Conservation (phyloP, 1,140 invertebrate species). For the Trichonephila inaurata region DNA sequence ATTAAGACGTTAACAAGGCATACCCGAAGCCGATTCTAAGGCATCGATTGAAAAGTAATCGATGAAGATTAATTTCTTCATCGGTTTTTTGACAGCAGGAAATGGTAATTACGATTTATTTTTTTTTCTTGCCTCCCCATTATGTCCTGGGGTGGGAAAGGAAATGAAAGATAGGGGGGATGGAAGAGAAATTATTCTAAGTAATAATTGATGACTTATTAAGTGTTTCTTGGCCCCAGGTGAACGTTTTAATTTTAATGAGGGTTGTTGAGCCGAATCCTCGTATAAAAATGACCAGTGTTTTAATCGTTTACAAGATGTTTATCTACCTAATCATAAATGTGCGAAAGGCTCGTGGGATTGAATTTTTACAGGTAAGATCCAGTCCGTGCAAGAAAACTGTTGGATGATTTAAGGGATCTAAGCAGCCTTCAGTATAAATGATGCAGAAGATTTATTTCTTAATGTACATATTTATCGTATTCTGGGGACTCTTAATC, state of each 20-base stretch:
- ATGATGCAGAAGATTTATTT: too few species aligned
- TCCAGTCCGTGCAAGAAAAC: neutral
- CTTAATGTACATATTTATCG: too few species aligned
- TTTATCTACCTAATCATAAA: constrained; percentile 52
- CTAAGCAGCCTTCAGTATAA: too few species aligned
- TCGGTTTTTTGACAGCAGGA: constrained; percentile 73
- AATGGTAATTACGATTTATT: constrained; percentile 66
- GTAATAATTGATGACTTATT: constrained; percentile 72
- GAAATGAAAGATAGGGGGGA: neutral
- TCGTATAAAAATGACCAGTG: constrained; percentile 3
- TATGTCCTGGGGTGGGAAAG: neutral
- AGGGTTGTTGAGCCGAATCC: constrained; percentile 51
- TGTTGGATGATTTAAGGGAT: neutral
- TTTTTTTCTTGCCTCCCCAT: neutral
- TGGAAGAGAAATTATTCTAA: constrained; percentile 27
- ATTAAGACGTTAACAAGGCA: constrained; percentile 64
- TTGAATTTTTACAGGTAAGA: neutral
- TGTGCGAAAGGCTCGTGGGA: neutral
- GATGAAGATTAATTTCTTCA: constrained; percentile 76
- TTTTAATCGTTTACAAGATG: constrained; percentile 37
- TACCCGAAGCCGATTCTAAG: neutral
- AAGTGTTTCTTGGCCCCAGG: constrained; percentile 68
- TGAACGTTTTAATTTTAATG: constrained; percentile 75
- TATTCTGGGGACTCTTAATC: too few species aligned
- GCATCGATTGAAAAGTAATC: constrained; percentile 63